Evolutionary conservation across 2,888 invertebrate genomes (phyloP).

Genomic region (Stenolophus ochropezus): DNA sequence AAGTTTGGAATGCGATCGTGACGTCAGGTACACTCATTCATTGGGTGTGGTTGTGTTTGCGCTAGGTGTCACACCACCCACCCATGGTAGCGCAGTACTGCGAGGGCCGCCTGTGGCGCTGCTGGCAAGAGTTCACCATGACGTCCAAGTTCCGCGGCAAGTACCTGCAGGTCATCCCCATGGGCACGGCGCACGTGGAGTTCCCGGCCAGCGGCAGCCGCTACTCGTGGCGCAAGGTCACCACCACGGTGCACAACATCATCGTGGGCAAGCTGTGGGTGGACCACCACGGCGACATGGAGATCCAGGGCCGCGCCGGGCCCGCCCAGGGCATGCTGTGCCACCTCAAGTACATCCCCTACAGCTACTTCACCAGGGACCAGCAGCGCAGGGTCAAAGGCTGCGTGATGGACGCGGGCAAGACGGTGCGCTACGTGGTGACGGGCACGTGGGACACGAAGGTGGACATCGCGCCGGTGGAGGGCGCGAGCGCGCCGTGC

Average conservation of each 20-base stretch:
- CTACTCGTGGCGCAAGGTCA: constrained; percentile 98
- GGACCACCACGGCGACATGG: constrained; percentile 99
- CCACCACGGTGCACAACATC: constrained; percentile 99
- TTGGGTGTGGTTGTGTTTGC: too few species aligned
- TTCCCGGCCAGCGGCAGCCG: constrained; percentile 84
- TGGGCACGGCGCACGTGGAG: constrained; percentile 83
- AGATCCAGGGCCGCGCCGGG: constrained; percentile 87
- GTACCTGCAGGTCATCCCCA: constrained; percentile 91
- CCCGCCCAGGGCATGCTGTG: constrained; percentile 93
- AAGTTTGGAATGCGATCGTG: too few species aligned
- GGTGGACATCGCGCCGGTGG: constrained; percentile 95
- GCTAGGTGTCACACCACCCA: constrained; percentile 96
- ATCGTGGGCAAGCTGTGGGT: constrained; percentile 99
- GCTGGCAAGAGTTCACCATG: constrained; percentile 99
- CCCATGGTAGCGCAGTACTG: constrained; percentile 97
- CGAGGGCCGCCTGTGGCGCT: constrained; percentile 93
- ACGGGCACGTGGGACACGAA: constrained; percentile 95
- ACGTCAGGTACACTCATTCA: too few species aligned
- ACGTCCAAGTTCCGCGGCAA: constrained; percentile 99
- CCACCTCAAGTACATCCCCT: constrained; percentile 97
- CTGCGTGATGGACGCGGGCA: constrained; percentile 82
- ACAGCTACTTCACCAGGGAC: constrained; percentile 98
- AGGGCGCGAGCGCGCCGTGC: constrained; percentile 72
- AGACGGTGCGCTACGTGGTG: constrained; percentile 77
- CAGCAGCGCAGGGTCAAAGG: constrained; percentile 93